Percentiles rank a stretch among this genome's conserved stretches.
These are phyloP conservation scores for Adineta ricciae DNA, from an alignment of 2,888 invertebrate species.

Conservation along the genomic window DNA sequence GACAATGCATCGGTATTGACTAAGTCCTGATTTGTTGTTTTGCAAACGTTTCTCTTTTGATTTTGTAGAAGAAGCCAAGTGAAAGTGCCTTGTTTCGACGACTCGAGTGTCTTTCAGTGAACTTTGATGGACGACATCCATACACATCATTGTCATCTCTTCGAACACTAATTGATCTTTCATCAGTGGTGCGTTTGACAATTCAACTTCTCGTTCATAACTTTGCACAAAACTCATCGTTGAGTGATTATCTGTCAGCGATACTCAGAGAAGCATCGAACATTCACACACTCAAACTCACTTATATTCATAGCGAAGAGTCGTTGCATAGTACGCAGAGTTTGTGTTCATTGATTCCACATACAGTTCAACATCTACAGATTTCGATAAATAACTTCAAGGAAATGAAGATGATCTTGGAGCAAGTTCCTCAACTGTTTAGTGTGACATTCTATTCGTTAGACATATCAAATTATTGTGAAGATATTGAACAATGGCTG, in stretches of 20 bases:
- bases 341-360: background rate
- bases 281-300: background rate
- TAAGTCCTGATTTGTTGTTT: too few species aligned
- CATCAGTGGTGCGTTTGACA: background rate
- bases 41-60: background rate
- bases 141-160: background rate
- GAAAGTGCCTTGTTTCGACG: background rate
- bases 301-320: background rate
- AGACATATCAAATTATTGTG: background rate
- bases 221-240: background rate
- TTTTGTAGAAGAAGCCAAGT: background rate
- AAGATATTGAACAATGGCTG: background rate
- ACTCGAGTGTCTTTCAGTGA: background rate
- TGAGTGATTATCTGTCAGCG: background rate
- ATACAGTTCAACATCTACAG: background rate
- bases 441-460: background rate
- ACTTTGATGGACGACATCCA: background rate
- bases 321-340: background rate
- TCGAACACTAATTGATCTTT: background rate
- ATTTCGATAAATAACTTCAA: background rate
- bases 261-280: background rate
- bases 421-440: background rate
- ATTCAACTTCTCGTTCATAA: background rate
- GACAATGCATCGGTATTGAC: background rate
- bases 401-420: background rate